Evolutionary conservation across 1,140 invertebrate genomes (phyloP), one percentile per base, ranked within the genome.

Genomic region (Saxidomus purpurata): DNA sequence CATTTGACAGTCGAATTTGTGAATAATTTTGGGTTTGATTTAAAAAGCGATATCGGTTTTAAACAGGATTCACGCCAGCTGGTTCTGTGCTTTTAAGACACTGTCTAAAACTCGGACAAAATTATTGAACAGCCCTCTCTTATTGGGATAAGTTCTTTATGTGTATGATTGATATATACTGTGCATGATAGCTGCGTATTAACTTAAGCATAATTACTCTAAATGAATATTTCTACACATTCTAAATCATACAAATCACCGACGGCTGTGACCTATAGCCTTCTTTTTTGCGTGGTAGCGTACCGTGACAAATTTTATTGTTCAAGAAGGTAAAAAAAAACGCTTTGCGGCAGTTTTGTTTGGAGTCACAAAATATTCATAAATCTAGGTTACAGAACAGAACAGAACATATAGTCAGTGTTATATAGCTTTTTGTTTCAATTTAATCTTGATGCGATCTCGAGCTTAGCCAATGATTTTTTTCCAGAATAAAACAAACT

Each of bases 191-290:
- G n/a, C 15, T 15, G n/a, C 52, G 49, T 84, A 83, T 89, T 89
- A 89, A 76, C 63, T 63, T 28, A 87, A 71, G 61, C 49, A 74
- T 76, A 81, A 81, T 89, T 81, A 71, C 61, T 43, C 34, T 74
- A 81, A 89, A 89, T 89, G 87, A 89, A 67, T 89, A 89, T 89
- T 81, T 82, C 79, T 89, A 43, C 87, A 89, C 87, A 89, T 81
- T 81, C 38, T 81, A 89, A 81, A 89, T 81, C 63, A 69, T 52
- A 63, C 47, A 52, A 67, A 89, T 80, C 79, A 55, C 40, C n/a
- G 47, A 17, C 49, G 22, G 49, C 38, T 71, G 4, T 89, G 52
- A 83, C 69, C 87, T 83, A 61, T 84, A 25, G 36, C 87, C 80
- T 55, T 25, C 36, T n/a, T 28, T 67, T 74, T 61, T 28, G 11